Percentiles rank a stretch among this genome's conserved stretches.
Evolutionary conservation across 2,888 invertebrate genomes (phyloP).

Genomic region (Aphodius granarius): DNA sequence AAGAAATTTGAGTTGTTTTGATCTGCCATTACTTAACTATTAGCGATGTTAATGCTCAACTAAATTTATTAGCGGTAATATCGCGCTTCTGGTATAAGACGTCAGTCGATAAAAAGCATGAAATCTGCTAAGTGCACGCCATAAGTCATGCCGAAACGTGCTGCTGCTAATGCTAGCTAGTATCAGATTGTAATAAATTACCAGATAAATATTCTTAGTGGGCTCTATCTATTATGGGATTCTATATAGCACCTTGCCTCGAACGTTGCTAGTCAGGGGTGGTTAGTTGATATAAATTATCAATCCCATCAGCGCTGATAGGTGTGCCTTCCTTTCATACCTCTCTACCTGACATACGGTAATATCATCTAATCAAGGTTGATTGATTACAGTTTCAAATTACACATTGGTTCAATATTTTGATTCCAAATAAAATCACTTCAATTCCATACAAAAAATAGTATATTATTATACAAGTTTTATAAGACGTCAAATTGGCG

Average conservation of each 20-base stretch:
- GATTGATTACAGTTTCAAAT: too few species aligned
- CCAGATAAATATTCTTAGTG: constrained; percentile 38
- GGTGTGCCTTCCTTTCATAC: constrained; percentile 34
- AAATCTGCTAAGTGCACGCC: constrained; percentile 5
- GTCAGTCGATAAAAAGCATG: not conserved
- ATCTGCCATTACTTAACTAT: not conserved
- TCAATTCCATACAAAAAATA: too few species aligned
- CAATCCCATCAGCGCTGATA: constrained; percentile 45
- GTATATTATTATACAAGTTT: too few species aligned
- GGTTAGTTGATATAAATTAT: constrained; percentile 47
- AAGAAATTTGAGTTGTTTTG: too few species aligned
- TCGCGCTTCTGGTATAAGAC: not conserved
- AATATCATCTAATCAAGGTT: not conserved
- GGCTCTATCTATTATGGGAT: constrained; percentile 36
- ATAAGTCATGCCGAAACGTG: constrained; percentile 9
- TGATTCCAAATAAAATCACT: too few species aligned
- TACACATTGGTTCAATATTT: too few species aligned
- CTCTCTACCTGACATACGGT: not conserved
- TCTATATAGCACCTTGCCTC: not conserved
- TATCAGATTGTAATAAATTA: constrained; percentile 34
- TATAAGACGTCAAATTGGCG: too few species aligned
- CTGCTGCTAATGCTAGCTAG: not conserved
- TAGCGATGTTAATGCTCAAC: not conserved
- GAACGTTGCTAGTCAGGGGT: not conserved
- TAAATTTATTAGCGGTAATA: not conserved